Percentiles rank a stretch among this genome's conserved stretches.
These are phyloP conservation scores for Galaxea fascicularis DNA, from an alignment of 92 coral and sea anemone genomes.

Conservation along the genomic window DNA sequence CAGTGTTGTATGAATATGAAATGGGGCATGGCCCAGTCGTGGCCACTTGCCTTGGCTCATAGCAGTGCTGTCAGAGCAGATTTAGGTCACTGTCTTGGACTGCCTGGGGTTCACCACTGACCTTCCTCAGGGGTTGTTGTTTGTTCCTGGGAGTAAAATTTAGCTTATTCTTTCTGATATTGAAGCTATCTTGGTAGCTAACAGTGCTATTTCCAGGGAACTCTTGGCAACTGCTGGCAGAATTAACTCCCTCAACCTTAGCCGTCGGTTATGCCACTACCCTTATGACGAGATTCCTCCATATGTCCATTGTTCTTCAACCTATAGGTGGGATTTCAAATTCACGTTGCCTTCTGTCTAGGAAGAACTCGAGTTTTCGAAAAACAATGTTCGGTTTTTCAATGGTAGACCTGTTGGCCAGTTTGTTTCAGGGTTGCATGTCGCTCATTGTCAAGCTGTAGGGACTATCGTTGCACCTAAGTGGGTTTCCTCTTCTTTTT, in stretches of 20 bases:
- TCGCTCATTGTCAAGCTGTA: constrained; percentile 15
- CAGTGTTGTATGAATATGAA: background rate
- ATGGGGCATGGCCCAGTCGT: constrained; percentile 1
- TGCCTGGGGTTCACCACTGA: constrained; percentile 58
- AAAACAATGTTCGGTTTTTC: constrained; percentile 33
- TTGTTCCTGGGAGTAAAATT: constrained; percentile 1
- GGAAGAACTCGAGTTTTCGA: constrained; percentile 53
- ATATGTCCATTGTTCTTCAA: background rate
- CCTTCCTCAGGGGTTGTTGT: constrained; percentile 1
- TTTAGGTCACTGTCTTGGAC: background rate
- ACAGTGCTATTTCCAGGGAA: constrained; percentile 17
- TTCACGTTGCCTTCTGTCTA: constrained; percentile 14
- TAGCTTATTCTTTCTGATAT: background rate
- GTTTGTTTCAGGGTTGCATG: background rate
- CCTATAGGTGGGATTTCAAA: constrained; percentile 17
- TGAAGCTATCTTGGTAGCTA: background rate
- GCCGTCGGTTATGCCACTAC: constrained; percentile 5
- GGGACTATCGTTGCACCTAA: constrained; percentile 51
- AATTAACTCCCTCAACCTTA: constrained; percentile 48
- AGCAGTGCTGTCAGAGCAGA: too few species aligned
- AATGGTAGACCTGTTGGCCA: constrained; percentile 11
- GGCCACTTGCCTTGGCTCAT: too few species aligned
- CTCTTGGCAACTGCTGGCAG: constrained; percentile 51
- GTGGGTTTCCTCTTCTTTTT: constrained; percentile 21
- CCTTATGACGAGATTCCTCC: background rate